A percentile compares a stretch with the other conserved stretches of the same genome.
These are phyloP conservation scores for Onthophagus sagittarius DNA, from an alignment of 2,888 invertebrate genomes.

Conservation along the genomic window DNA sequence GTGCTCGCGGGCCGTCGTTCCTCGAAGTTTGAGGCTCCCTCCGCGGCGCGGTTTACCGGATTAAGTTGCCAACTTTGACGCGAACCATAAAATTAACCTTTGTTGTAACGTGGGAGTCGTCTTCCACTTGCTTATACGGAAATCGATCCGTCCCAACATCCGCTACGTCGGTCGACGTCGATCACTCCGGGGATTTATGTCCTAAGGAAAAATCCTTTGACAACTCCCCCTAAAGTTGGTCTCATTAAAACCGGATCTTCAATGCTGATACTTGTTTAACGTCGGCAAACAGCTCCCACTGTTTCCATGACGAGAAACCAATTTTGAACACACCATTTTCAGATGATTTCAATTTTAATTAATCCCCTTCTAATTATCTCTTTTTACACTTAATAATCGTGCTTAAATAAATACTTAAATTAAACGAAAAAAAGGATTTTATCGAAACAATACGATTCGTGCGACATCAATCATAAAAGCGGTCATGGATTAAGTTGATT, in stretches of 20 bases:
- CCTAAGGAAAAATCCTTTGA: background rate
- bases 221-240: background rate
- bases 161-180: background rate
- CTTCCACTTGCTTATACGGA: background rate
- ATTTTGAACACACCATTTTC: too few species aligned
- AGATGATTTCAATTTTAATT: background rate
- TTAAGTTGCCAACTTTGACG: background rate
- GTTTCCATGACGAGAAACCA: too few species aligned
- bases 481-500: background rate
- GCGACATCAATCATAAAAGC: background rate
- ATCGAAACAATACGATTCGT: background rate
- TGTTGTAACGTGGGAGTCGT: background rate
- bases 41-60: background rate
- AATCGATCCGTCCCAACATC: too few species aligned
- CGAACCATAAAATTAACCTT: background rate
- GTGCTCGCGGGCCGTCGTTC: background rate
- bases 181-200: background rate
- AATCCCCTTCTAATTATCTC: background rate
- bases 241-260: background rate
- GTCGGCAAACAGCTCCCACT: background rate
- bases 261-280: background rate
- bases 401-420: background rate
- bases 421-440: background rate
- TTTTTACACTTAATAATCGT: background rate
- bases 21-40: background rate